Evolutionary conservation across 2,797 vertebrate species (phyloP).

Genomic region (Serranus cabrilla): DNA sequence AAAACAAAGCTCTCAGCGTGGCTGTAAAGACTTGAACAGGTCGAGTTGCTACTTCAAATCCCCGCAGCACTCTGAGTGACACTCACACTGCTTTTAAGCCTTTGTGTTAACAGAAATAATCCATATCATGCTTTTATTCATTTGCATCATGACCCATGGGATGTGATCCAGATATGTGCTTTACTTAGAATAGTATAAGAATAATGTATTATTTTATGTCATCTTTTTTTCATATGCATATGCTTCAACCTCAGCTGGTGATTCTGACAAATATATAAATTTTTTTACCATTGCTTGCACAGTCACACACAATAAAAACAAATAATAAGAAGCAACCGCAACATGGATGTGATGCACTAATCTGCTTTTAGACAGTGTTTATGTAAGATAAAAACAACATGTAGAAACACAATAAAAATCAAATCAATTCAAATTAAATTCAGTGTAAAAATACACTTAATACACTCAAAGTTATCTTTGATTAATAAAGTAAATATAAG

Average conservation of each 20-base stretch:
- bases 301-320: neutral
- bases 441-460: too few relatives aligned
- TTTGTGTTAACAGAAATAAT: constrained; percentile 45
- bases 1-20: constrained; percentile 25
- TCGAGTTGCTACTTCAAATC: constrained; percentile 28
- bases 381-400: too few relatives aligned
- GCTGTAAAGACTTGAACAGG: constrained; percentile 6
- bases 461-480: too few relatives aligned
- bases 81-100: constrained; percentile 20
- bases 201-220: constrained; percentile 24
- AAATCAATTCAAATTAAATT: too few relatives aligned
- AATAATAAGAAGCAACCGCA: neutral
- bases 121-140: constrained; percentile 51
- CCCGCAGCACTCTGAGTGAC: neutral
- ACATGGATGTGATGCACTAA: neutral
- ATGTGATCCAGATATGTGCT: constrained; percentile 41
- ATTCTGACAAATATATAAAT: neutral
- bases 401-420: too few relatives aligned
- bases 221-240: neutral
- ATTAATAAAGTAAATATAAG: too few relatives aligned
- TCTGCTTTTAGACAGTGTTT: too few relatives aligned
- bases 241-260: neutral
- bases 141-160: constrained; percentile 50
- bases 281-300: neutral
- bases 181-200: constrained; percentile 31